Conservation (phyloP, 2,888 invertebrate species). For the Stenolophus ochropezus region DNA sequence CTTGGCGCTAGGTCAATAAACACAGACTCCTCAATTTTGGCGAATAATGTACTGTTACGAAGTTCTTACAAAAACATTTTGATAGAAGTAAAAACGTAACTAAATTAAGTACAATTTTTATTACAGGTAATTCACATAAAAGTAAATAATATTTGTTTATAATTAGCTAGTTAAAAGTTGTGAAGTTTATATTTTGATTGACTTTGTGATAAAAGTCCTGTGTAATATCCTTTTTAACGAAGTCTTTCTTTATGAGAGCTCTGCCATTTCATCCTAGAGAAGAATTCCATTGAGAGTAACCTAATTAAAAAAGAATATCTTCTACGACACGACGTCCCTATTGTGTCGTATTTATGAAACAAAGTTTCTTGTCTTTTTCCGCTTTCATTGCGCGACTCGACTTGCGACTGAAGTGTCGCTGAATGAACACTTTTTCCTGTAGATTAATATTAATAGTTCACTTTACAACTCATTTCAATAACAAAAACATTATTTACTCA, state of each 20-base stretch:
- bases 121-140: too few relatives aligned
- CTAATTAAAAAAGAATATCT: neutral
- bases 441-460: slow-evolving; percentile 19
- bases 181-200: neutral
- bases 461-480: slow-evolving; percentile 2
- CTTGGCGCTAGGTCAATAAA: too few relatives aligned
- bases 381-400: neutral
- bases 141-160: neutral
- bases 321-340: neutral
- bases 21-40: too few relatives aligned
- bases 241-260: neutral
- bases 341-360: neutral
- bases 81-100: too few relatives aligned
- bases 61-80: too few relatives aligned
- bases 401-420: neutral
- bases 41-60: too few relatives aligned
- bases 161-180: neutral
- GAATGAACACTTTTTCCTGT: neutral
- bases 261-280: neutral
- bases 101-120: too few relatives aligned
- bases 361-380: neutral
- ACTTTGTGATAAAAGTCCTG: neutral
- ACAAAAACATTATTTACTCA: slow-evolving; percentile 13
- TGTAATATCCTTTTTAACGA: neutral
- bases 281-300: neutral